A percentile compares a stretch with the other conserved stretches of the same genome.
These are phyloP conservation scores for Adelognathus sp. DNA, from an alignment of 2,888 invertebrate genomes.

Conservation along the genomic window DNA sequence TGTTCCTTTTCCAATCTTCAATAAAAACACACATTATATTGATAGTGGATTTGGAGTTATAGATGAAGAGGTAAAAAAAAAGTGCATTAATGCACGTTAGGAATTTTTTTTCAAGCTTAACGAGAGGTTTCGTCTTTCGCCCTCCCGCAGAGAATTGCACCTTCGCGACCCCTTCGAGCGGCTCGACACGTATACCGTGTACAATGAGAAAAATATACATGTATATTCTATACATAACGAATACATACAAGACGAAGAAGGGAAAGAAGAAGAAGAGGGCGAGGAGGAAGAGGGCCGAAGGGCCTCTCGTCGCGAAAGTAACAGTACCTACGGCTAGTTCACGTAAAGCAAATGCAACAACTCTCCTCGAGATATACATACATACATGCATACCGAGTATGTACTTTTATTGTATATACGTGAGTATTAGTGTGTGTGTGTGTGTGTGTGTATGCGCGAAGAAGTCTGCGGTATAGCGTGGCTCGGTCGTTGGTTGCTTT, in stretches of 20 bases:
- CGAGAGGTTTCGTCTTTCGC: conserved; percentile 54
- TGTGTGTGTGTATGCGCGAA: conserved; percentile 49
- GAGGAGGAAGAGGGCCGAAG: conserved; percentile 69
- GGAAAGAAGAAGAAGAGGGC: conserved; percentile 12
- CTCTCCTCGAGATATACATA: conserved; percentile 43
- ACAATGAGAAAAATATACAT: not conserved
- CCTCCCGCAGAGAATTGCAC: conserved; percentile 40
- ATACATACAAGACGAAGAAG: not conserved
- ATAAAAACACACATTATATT: conserved; percentile 41
- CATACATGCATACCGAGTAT: not conserved
- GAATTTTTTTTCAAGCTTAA: conserved; percentile 37
- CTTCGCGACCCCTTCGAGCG: conserved; percentile 31
- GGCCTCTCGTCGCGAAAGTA: conserved; percentile 77
- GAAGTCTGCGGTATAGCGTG: conserved; percentile 66
- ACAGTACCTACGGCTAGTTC: conserved; percentile 79
- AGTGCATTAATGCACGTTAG: not conserved
- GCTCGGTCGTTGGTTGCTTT: conserved; percentile 62
- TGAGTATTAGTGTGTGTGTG: conserved; percentile 36
- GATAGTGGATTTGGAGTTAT: not conserved
- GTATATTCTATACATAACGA: no score
- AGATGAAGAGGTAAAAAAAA: not conserved
- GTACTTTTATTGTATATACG: conserved; percentile 24
- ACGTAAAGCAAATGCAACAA: conserved; percentile 74
- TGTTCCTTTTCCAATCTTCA: conserved; percentile 41
- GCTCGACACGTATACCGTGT: conserved; percentile 25